Base-by-base conservation (phyloP, 2,888 invertebrate genomes). In the Tolmerus cingulatus region DNA sequence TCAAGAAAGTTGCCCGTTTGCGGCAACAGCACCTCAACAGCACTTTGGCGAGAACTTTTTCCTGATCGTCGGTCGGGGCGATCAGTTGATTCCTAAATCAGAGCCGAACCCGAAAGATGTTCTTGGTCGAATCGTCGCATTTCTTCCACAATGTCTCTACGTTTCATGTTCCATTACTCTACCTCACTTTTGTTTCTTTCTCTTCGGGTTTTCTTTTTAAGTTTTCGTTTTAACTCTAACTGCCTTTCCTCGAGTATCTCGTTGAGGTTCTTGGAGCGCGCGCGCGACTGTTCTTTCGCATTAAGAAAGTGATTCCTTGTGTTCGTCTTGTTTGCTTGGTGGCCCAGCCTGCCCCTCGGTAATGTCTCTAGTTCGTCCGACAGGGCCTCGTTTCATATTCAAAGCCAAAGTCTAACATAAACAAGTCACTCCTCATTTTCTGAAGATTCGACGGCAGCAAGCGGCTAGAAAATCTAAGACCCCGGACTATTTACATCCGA, bases 291-390 rank as follows among this genome's bases (percentile, higher is more conserved):
- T 84, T 84, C 84, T 84, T 84, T 84, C 84, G 84, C 84, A 66
- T 84, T 84, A 84, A 74, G 84, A 84, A 84, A 84, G 84, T 84
- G 84, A 84, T 84, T 84, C 66, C 66, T 84, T 84, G 84, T 84
- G 23, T 74, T 84, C 27, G 66, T 40, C 84, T 84, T 66, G 66
- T 66, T 84, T 84, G 40, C 12, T 51, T 81, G 81, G 34, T 7
- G 4, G 43, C 43, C 43, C 43, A 46, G 43, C 43, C 66, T 66
- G 66, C 23, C 66, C 23, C 66, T 82, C 57, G 51, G 46, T 57
- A 84, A 84, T 74, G 66, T 84, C 66, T 66, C 82, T 57, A 57
- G 84, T 43, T 84, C 27, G 84, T 51, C 51, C 43, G 43, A n/a
- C 23, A 66, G 84, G 66, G 84, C 84, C 66, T 84, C 66, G 66